Evolutionary conservation across 2,888 invertebrate genomes (phyloP), one percentile per base, ranked within the genome.

Genomic region (Trachelus troglodyta): DNA sequence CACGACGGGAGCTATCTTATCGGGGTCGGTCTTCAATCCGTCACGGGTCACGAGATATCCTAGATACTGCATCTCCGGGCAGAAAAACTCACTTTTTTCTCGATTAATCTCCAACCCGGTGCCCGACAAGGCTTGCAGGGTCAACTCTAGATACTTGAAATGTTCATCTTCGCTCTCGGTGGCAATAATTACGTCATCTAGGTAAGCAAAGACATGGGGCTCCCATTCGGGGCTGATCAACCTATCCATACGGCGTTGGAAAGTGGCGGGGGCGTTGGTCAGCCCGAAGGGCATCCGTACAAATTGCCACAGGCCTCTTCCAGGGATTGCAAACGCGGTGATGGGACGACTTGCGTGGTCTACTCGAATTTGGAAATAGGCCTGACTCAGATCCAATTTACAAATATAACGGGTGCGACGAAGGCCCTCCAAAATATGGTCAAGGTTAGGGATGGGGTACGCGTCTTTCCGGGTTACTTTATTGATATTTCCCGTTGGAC

Each of bases 281-380:
- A 88, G 76, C 2, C 88, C 89, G 81, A 89, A 89, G 3, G 88
- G 87, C 85, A 89, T 85, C 0, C 84, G 84, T 11, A 35, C 77
- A 74, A 83, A 85, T 34, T 83, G 80, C 69, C 79, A 83, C 30
- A 84, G 69, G 12, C 83, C 84, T 3, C 76, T 40, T 11, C 80
- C 77, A 3, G 81, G 82, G 0, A 82, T 76, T 1, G 82, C 79
- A 73, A 85, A 85, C 3, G 83, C 83, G 12, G 84, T 83, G 35
- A 81, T 82, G 31, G 76, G 75, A 34, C 77, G 77, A 33, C 81
- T 81, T 56, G 69, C 37, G 12, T 73, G 15, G 6, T 75, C 82
- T 86, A 83, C 34, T 3, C 75, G 76, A 2, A 84, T 74, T 69
- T 85, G 84, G 71, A 77, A 73, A 69, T 83, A 83, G 3, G 78